phyloP scores from a whole-genome alignment of 2,113 vertebrate genomes.

The Chamaetylas fuelleborni region DNA sequence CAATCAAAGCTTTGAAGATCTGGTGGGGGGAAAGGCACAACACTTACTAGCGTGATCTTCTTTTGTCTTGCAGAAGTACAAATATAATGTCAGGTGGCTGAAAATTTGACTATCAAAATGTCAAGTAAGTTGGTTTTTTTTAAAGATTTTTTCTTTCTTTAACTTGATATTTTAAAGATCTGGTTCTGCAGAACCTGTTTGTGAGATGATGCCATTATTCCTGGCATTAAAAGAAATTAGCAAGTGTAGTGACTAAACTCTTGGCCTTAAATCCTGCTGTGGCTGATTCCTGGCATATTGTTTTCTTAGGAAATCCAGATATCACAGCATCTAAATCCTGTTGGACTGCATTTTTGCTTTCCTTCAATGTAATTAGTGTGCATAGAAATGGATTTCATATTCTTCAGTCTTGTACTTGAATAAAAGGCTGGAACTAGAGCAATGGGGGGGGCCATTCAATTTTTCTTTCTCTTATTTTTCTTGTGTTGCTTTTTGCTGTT shows the following conservation, averaged over 20 bases:
- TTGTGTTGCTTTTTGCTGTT: background rate
- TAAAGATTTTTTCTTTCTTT: background rate
- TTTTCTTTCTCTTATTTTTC: background rate
- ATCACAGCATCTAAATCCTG: background rate
- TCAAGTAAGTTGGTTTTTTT: conserved; percentile 80
- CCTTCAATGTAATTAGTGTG: background rate
- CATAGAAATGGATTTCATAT: background rate
- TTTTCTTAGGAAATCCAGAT: background rate
- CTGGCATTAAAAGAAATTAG: background rate
- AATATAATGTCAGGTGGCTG: conserved; percentile 78
- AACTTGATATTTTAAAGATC: background rate
- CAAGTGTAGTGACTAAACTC: background rate
- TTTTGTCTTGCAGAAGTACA: conserved; percentile 79
- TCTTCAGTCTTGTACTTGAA: background rate
- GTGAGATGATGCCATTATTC: background rate
- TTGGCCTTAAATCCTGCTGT: background rate
- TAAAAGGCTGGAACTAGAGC: background rate
- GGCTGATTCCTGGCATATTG: background rate
- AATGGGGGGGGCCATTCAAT: background rate
- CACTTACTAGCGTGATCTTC: conserved; percentile 60
- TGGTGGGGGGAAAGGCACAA: conserved; percentile 20
- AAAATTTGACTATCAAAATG: conserved; percentile 83
- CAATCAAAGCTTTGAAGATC: background rate
- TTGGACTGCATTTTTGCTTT: background rate
- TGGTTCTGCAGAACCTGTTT: background rate